Conservation (phyloP, 2,888 invertebrate genomes). For the Drymonia ruficornis region DNA sequence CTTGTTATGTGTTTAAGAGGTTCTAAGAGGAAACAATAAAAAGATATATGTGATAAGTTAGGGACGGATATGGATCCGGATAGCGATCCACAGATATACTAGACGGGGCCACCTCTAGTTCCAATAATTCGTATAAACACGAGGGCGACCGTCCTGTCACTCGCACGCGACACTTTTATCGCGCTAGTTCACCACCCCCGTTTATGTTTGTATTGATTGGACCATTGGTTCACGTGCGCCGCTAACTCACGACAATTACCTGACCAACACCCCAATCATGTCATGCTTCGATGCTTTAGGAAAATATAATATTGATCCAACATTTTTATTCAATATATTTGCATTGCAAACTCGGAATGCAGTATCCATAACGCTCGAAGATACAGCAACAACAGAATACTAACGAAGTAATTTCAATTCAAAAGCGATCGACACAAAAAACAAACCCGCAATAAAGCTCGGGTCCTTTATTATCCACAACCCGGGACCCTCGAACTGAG, state of each 20-base stretch:
- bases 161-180: constrained; percentile 73
- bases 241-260: constrained; percentile 31
- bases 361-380: constrained; percentile 8
- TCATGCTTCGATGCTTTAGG: constrained; percentile 22
- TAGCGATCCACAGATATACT: constrained; percentile 12
- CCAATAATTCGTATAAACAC: constrained; percentile 57
- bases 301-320: background rate
- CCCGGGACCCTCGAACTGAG: constrained; percentile 50
- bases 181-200: constrained; percentile 47
- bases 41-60: background rate
- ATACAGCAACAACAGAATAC: constrained; percentile 28
- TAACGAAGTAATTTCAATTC: constrained; percentile 43
- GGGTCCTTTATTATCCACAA: constrained; percentile 42
- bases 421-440: constrained; percentile 39
- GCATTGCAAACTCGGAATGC: constrained; percentile 5
- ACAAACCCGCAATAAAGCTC: constrained; percentile 43
- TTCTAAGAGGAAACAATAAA: too few relatives aligned
- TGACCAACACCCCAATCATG: constrained; percentile 22
- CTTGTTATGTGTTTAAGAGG: too few relatives aligned
- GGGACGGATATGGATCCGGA: background rate
- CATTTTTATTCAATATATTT: constrained; percentile 1
- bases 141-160: constrained; percentile 54
- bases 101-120: constrained; percentile 5
- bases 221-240: constrained; percentile 52
- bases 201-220: constrained; percentile 61